Evolutionary conservation across 1,140 invertebrate genomes (phyloP), one percentile per base, ranked within the genome.

Genomic region (Phymastichus coffea): DNA sequence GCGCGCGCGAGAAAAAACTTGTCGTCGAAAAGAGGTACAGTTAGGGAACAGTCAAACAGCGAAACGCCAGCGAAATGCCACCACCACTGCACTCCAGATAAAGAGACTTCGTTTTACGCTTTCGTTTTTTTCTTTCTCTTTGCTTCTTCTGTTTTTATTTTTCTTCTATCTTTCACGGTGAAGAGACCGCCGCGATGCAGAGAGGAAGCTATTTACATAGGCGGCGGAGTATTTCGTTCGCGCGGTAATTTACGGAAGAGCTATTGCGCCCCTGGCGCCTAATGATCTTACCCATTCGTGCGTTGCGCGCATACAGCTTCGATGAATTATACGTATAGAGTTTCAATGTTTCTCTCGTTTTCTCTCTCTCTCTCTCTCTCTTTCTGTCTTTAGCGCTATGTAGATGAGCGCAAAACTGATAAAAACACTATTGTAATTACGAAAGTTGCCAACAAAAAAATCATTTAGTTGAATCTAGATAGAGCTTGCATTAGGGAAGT

Each of bases 41-140:
- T 38, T 37, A 53, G 49, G 35, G 63, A 66, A 69, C 68, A 69
- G 67, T 70, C 67, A 70, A 69, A 70, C 66, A 68, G 61, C 61
- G 63, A 67, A 70, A 70, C 63, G 53, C 44, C 48, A n/a, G n/a
- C 52, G 52, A 55, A 55, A 41, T 55, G 53, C 22, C 41, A 46
- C 40, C 25, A 43, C 26, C 8, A 2, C 15, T 12, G 48, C 10
- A 14, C 26, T 15, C 20, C 17, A 12, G 37, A 38, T 22, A 48
- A 28, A 4, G 22, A 33, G 35, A 0, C 30, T 28, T 41, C 46
- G 0, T 41, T n/a, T 20, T 33, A 30, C 25, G 10, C 19, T n/a
- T 33, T 44, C 25, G 26, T 44, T n/a, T 10, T 19, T 7, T 25
- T 15, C 25, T 43, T 43, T 51, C 35, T 51, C 22, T 20, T 37